A percentile compares a stretch with the other conserved stretches of the same genome.
Evolutionary conservation across 1,140 invertebrate species (phyloP).

Genomic region (Polypedilum pembai): DNA sequence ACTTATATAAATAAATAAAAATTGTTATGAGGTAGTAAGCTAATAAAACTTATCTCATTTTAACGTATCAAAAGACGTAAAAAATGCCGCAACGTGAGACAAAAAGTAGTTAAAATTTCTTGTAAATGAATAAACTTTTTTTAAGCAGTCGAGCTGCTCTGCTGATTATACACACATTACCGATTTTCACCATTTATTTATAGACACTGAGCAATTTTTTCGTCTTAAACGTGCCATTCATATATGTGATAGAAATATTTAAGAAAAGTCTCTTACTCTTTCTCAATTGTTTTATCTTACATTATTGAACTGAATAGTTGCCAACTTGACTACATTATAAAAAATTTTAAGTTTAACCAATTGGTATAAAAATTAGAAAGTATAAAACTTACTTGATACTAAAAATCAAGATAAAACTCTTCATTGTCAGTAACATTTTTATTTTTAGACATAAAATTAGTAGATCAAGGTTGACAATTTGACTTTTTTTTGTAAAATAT

Average conservation of each 20-base stretch:
- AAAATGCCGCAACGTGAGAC: conserved; percentile 4
- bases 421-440: too few relatives aligned
- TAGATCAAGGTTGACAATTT: conserved; percentile 8
- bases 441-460: not conserved
- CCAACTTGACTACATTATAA: not conserved
- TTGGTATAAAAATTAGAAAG: too few relatives aligned
- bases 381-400: too few relatives aligned
- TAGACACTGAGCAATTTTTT: conserved; percentile 10
- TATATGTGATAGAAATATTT: not conserved
- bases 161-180: conserved; percentile 3
- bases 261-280: not conserved
- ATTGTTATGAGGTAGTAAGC: too few relatives aligned
- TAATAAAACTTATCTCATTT: too few relatives aligned
- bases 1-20: too few relatives aligned
- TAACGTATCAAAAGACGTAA: not conserved
- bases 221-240: not conserved
- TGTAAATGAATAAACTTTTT: not conserved
- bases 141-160: not conserved
- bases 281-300: not conserved
- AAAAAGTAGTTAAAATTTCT: not conserved
- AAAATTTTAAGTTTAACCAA: too few relatives aligned
- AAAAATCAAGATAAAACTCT: too few relatives aligned
- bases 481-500: not conserved
- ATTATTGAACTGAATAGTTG: not conserved
- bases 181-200: conserved; percentile 1